Percentiles rank a stretch among this genome's conserved stretches.
phyloP scores from a whole-genome alignment of 2,888 invertebrate species.

The Gisinianus flammeolus region DNA sequence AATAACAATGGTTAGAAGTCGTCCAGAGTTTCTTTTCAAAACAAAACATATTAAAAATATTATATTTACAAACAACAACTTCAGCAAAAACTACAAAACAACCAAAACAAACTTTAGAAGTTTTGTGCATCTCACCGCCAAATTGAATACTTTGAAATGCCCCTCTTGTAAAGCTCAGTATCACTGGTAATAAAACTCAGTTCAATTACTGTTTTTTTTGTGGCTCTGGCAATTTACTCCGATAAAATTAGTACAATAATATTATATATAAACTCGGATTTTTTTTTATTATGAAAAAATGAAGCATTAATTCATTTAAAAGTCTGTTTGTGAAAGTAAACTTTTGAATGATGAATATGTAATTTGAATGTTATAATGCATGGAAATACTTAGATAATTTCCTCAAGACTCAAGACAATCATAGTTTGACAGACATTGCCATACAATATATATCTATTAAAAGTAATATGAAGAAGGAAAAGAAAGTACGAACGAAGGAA shows the following conservation, averaged over 20 bases:
- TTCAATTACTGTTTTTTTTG: neutral
- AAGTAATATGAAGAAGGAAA: neutral
- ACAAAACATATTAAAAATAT: neutral
- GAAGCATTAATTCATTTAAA: no score
- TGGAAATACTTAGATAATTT: no score
- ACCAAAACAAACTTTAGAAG: no score
- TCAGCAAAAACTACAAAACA: neutral
- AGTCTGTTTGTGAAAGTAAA: no score
- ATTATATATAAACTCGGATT: no score
- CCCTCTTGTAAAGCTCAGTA: neutral
- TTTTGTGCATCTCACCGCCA: neutral
- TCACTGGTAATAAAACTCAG: neutral
- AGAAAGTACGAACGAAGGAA: neutral
- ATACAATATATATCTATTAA: neutral
- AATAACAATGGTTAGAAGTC: constrained; percentile 57
- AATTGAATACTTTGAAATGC: neutral
- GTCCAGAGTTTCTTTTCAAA: neutral
- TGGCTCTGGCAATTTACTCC: neutral
- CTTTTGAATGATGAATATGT: no score
- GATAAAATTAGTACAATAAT: neutral
- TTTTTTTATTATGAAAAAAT: neutral
- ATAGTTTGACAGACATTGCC: neutral
- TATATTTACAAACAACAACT: neutral
- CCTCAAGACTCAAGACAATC: neutral
- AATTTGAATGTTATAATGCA: no score